Evolutionary conservation across 2,797 vertebrate genomes (phyloP), one percentile per base, ranked within the genome.

Genomic region (Ceyx erithaca): DNA sequence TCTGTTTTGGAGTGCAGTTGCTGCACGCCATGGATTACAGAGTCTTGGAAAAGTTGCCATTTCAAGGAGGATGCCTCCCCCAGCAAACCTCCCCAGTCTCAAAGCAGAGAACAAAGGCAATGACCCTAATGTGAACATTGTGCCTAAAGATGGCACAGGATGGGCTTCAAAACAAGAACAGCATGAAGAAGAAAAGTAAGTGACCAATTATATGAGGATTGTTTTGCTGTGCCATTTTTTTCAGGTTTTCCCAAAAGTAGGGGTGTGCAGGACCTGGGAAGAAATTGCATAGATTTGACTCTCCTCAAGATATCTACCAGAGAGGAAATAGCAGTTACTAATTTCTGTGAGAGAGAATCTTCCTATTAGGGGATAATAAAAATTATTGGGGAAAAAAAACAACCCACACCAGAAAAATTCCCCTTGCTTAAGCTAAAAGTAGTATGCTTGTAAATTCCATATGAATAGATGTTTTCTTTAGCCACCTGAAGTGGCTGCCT

Each of bases 71-170:
- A 99, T 99, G 99, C 99, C 99, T 94, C 99, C 99, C 84, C 99
- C 99, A 70, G 99, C 99, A 87, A 99, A 99, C 96, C 98, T 99
- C 93, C 99, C 99, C 91, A 99, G 99, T 97, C 96, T 99, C 90
- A 99, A 99, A 97, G 99, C 99, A 66, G 99, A 99, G 97, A 99
- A 99, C 98, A 99, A 99, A 98, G 99, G 99, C 98, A 99, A 99
- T 91, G 99, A 99, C 97, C 99, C 99, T 85, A 99, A 99, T 96
- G 99, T 99, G 95, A 99, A 99, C 96, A 99, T 99, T 31, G 99
- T 99, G 93, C 99, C 99, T 87, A 99, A 99, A 97, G 99, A 99
- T 23, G 99, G 99, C 87, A 98, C 99, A 19, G 99, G 99, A 89
- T 99, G 99, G 99, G 99, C 99, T 91, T 99, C 99, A 4, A 98